Percentiles rank a stretch among this genome's conserved stretches.
These are phyloP conservation scores for Orientallactaga sibirica DNA, from an alignment of 2,797 vertebrate species.

Conservation along the genomic window DNA sequence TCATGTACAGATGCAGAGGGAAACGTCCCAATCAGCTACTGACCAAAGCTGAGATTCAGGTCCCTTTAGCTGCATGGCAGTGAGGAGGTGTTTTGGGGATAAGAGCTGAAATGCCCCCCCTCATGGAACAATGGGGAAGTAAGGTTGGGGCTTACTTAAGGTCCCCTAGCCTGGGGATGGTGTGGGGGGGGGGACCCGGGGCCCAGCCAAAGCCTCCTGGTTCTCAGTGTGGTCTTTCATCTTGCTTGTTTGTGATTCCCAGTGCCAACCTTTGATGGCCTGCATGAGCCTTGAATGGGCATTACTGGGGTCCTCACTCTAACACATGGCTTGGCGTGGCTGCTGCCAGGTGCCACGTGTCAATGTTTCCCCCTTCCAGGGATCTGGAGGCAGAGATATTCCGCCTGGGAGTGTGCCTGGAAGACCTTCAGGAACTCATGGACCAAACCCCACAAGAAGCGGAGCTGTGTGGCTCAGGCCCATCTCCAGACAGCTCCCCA, in stretches of 20 bases:
- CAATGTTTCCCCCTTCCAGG: conserved; percentile 83
- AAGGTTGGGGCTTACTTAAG: neutral
- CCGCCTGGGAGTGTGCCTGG: conserved; percentile 90
- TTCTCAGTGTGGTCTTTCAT: neutral
- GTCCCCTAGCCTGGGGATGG: neutral
- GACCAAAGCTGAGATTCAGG: neutral
- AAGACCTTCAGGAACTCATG: conserved; percentile 92
- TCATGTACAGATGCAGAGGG: neutral
- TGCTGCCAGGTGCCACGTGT: neutral
- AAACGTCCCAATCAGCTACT: neutral
- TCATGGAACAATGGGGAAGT: neutral
- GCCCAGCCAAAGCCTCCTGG: neutral
- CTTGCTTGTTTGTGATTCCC: neutral
- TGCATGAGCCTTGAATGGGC: neutral
- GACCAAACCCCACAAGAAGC: conserved; percentile 77
- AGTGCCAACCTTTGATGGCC: too few relatives aligned
- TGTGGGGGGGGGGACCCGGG: neutral
- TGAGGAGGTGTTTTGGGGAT: neutral
- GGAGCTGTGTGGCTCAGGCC: neutral
- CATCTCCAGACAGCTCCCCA: conserved; percentile 14
- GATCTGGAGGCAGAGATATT: conserved; percentile 93
- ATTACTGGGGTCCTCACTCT: neutral
- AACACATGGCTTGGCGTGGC: too few relatives aligned
- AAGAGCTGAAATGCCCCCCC: neutral
- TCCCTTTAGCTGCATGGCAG: neutral